Percentiles rank a stretch among this genome's conserved stretches.
Conservation (phyloP, 1,140 invertebrate species). For the Pseudomyrmex cubaensis region DNA sequence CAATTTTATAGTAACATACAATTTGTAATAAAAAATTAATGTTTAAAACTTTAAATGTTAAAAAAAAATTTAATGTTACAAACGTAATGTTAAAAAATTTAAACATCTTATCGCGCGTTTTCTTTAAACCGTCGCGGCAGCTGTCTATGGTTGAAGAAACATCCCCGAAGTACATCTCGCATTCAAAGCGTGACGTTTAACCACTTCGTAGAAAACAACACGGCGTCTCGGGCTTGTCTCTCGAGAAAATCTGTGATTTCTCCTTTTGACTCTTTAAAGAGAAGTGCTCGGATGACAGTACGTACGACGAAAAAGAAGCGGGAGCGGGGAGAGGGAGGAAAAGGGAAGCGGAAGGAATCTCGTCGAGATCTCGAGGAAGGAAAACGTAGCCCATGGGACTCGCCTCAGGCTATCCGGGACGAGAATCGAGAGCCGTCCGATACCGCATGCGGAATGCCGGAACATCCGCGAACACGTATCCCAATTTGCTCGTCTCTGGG, state of each 20-base stretch:
- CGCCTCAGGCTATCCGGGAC: not conserved
- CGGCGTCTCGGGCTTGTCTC: not conserved
- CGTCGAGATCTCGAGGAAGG: not conserved
- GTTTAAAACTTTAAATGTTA: too few relatives aligned
- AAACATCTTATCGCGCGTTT: too few relatives aligned
- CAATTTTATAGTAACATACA: not conserved
- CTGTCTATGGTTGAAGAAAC: slow-evolving; percentile 7
- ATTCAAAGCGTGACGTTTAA: slow-evolving; percentile 33
- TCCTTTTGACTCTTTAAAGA: slow-evolving; percentile 51
- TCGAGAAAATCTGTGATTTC: not conserved
- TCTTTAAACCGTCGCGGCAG: not conserved
- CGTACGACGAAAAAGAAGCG: not conserved
- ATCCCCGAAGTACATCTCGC: slow-evolving; percentile 18
- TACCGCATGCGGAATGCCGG: not conserved
- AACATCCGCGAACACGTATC: slow-evolving; percentile 8
- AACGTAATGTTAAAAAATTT: too few relatives aligned
- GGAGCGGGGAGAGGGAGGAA: not conserved
- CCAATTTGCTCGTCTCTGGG: slow-evolving; percentile 14
- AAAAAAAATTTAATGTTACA: too few relatives aligned
- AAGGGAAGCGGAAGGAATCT: slow-evolving; percentile 31
- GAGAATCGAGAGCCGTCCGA: slow-evolving; percentile 11
- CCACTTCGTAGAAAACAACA: slow-evolving; percentile 3
- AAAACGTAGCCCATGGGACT: slow-evolving; percentile 20
- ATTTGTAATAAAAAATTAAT: too few relatives aligned
- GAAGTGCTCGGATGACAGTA: not conserved